A percentile compares a stretch with the other conserved stretches of the same genome.
These are phyloP conservation scores for Drosophila fuyamai DNA, from an alignment of 1,140 invertebrate species.

Conservation along the genomic window DNA sequence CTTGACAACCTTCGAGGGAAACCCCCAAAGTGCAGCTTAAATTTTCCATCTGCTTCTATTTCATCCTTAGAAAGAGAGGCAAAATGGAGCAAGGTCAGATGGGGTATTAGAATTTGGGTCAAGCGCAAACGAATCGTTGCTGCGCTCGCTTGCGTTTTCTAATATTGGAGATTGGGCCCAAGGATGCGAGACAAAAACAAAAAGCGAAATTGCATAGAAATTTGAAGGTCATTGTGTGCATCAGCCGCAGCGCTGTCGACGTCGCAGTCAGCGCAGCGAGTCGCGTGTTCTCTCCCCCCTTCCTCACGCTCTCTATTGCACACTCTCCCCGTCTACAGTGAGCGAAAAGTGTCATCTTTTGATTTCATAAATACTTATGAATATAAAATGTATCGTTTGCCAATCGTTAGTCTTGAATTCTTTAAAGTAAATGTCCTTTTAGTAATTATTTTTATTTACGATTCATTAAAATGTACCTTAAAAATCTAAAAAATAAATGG, in stretches of 20 bases:
- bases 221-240: constrained; percentile 73
- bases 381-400: background rate
- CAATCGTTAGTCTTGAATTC: too few relatives aligned
- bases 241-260: constrained; percentile 46
- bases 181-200: constrained; percentile 65
- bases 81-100: constrained; percentile 72
- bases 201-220: constrained; percentile 76
- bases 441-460: too few relatives aligned
- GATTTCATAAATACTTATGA: background rate
- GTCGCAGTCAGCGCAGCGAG: constrained; percentile 8
- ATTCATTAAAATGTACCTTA: too few relatives aligned
- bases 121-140: constrained; percentile 49
- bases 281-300: constrained; percentile 19
- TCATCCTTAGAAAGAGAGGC: constrained; percentile 36
- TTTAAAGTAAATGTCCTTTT: too few relatives aligned
- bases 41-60: constrained; percentile 15
- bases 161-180: constrained; percentile 81
- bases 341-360: background rate
- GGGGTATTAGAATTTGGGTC: constrained; percentile 74
- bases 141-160: constrained; percentile 66
- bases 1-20: constrained; percentile 30
- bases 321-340: constrained; percentile 14
- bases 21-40: constrained; percentile 63
- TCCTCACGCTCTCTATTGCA: constrained; percentile 20
- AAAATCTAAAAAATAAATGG: too few relatives aligned